These are phyloP conservation scores for Pseudoatta argentina DNA, from an alignment of 1,140 invertebrate species.

Conservation along the genomic window DNA sequence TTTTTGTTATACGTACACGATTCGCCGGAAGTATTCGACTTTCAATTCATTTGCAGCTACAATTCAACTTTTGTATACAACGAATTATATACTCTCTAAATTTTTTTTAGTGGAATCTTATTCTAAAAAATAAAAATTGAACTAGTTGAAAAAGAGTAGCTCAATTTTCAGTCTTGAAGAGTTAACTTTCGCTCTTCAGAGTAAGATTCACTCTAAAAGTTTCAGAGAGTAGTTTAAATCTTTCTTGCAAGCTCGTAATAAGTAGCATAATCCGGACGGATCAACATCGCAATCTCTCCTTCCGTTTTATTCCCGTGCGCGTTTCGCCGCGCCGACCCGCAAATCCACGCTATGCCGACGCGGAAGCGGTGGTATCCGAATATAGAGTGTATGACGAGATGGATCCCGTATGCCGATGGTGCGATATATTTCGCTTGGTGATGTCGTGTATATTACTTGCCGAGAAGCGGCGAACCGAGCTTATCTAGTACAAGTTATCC, in stretches of 20 bases:
- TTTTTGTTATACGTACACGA: not conserved
- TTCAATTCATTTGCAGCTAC: too few species aligned
- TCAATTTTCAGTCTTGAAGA: too few species aligned
- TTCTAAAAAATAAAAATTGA: too few species aligned
- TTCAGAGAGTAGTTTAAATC: not conserved
- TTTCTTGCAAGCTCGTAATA: not conserved
- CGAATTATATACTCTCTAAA: not conserved
- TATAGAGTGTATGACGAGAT: conserved; percentile 32
- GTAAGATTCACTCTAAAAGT: too few species aligned
- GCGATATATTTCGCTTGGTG: not conserved
- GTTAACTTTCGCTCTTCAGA: too few species aligned
- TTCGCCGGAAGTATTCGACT: not conserved
- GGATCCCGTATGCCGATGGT: not conserved
- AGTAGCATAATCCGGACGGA: not conserved
- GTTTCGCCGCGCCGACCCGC: not conserved
- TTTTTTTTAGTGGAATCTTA: too few species aligned
- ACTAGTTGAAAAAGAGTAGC: too few species aligned
- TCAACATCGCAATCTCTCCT: not conserved
- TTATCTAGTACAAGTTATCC: conserved; percentile 1
- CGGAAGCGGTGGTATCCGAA: conserved; percentile 15
- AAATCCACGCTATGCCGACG: conserved; percentile 21
- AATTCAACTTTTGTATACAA: not conserved
- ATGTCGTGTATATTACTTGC: conserved; percentile 49
- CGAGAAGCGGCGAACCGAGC: conserved; percentile 23
- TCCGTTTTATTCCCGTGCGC: not conserved